Evolutionary conservation across 2,113 vertebrate genomes (phyloP).

Genomic region (Myotis davidii): DNA sequence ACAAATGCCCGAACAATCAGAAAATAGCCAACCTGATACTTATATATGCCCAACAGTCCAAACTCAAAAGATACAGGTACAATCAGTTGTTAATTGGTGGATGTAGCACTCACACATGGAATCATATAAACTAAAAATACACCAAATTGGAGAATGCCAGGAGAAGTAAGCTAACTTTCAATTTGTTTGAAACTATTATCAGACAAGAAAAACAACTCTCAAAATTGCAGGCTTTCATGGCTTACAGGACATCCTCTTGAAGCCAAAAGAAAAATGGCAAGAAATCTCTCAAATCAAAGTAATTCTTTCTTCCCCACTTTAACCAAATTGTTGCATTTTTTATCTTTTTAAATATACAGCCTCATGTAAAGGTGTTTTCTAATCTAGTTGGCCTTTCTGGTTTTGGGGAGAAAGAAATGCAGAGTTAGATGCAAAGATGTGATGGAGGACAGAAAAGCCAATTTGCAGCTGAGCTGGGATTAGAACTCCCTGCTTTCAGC

Average conservation of each 20-base stretch:
- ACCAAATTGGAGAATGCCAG: background rate
- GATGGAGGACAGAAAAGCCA: background rate
- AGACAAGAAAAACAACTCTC: background rate
- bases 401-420: background rate
- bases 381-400: background rate
- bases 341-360: background rate
- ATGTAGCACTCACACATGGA: rapidly evolving
- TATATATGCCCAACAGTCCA: background rate
- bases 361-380: background rate
- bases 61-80: background rate
- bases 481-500: background rate
- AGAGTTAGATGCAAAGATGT: background rate
- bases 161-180: background rate
- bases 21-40: background rate
- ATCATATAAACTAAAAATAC: background rate
- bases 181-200: background rate
- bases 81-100: background rate
- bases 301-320: background rate
- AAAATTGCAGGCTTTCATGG: background rate
- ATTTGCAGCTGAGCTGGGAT: background rate
- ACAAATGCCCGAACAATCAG: background rate
- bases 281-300: constrained; percentile 23
- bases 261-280: constrained; percentile 21
- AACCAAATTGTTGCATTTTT: constrained; percentile 24
- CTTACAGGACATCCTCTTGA: background rate